phyloP scores from a whole-genome alignment of 2,113 vertebrate species.

The Patagioenas fasciata region DNA sequence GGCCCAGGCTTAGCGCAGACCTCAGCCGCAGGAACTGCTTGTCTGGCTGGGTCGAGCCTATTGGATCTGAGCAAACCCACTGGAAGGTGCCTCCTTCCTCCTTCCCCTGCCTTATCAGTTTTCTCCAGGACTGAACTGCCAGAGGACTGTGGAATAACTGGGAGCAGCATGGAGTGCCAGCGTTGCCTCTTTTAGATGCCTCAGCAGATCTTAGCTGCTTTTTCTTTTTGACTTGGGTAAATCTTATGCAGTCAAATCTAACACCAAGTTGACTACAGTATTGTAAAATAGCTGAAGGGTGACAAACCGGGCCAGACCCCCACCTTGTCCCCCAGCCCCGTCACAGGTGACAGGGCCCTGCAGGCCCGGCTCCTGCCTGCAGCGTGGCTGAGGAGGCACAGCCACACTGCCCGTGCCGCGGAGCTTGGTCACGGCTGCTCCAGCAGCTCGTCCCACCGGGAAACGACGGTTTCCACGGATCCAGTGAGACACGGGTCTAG shows the following conservation, averaged over 20 bases:
- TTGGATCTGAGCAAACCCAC: background rate
- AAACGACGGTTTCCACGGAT: background rate
- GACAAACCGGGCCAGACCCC: background rate
- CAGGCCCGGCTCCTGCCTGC: background rate
- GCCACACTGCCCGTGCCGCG: conserved; percentile 34
- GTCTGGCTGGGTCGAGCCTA: background rate
- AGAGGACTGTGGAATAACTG: background rate
- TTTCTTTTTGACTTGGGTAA: background rate
- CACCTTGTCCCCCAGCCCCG: background rate
- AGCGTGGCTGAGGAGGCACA: background rate
- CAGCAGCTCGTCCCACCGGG: background rate
- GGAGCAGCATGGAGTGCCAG: background rate
- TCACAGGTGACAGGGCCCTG: background rate
- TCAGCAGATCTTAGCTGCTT: background rate
- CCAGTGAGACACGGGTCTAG: background rate
- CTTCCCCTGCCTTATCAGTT: background rate
- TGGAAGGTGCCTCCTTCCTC: background rate
- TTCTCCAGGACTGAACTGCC: background rate
- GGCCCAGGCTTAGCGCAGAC: too few relatives aligned
- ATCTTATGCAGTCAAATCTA: background rate
- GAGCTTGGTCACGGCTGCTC: background rate
- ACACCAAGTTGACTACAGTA: background rate
- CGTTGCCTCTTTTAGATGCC: background rate
- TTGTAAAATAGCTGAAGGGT: background rate
- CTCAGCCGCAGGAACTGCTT: too few relatives aligned